Evolutionary conservation across 1,140 invertebrate genomes (phyloP), one percentile per base, ranked within the genome.

Genomic region (Arctopsyche grandis): DNA sequence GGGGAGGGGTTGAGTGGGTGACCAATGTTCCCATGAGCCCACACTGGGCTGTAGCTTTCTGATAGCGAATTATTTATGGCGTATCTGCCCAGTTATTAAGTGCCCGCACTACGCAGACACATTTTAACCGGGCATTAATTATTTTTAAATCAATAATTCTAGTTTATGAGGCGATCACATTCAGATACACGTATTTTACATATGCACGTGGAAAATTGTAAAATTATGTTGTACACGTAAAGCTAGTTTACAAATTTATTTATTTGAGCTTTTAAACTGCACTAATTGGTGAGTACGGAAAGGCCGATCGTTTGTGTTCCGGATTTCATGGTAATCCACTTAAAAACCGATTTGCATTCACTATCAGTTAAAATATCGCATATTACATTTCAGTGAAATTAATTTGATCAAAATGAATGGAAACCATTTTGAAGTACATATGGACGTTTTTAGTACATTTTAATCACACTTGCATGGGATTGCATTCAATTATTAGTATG

Each of bases 291-390:
- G 76, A 26, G 26, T 14, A 16, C 9, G 38, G 1, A 38, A 38
- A 38, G 26, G 74, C 56, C 48, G 48, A 3, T 14, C 16, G 48
- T 52, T 1, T 19, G 48, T 52, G 48, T 71, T 46, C 44, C 66
- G 46, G 66, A 78, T 78, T 78, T 48, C 29, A 46, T 66, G 19
- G 38, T 78, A 78, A 78, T 70, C 77, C 77, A 78, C 66, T 78
- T 52, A 38, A 44, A 56, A 52, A 71, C 46, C 44, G 16, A n/a
- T 78, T n/a, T 10, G 75, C 21, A 29, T 63, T 46, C 46, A 52
- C 29, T 38, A 76, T 38, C 52, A 21, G 58, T 38, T 44, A 74
- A 22, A 74, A 52, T 52, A 16, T 74, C 7, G 70, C 46, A 22
- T 29, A 48, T 21, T 29, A 56, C 43, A 22, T 74, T 10, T 21